Evolutionary conservation across 1,140 invertebrate genomes (phyloP), one percentile per base, ranked within the genome.

Genomic region (Oscheius sp.): DNA sequence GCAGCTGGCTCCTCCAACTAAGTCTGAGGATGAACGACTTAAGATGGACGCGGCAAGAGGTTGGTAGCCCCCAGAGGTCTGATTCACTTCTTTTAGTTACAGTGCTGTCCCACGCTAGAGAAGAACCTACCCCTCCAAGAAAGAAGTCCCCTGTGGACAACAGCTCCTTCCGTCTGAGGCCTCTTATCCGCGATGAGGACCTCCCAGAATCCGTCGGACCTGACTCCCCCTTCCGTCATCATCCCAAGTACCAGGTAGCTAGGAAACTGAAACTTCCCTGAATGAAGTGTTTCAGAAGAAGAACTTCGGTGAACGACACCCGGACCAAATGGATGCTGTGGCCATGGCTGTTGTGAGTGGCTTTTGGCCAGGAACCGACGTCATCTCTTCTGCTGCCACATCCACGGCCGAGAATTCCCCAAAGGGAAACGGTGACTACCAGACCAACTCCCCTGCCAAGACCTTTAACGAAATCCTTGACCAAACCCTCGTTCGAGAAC

Each of bases 221-320:
- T 36, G 70, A 73, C 38, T 73, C 70, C 2, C 70, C 70, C 34
- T 65, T 65, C 46, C 70, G 70, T 28, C 70, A 73, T 29, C 62
- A 73, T n/a, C 70, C 70, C 29, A 73, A 73, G 58, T 73, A 73
- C 62, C 70, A 65, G 70, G 70, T 73, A 73, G 4, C 23, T 4
- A n/a, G 32, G 45, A 13, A 58, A 59, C 49, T 15, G 7, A 7
- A 4, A 13, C 49, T 13, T 55, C 49, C 28, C 28, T 15, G 7
- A 55, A 7, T 4, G 28, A 55, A 4, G 7, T 23, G 4, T 55
- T 55, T 55, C 28, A 55, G 49, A 7, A 23, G 28, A 55, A 55
- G 49, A 55, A 55, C 28, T 55, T 55, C 28, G 49, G 49, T 4
- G 49, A 55, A 7, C 7, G 23, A 4, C 7, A 26, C 15, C 49